Conservation (phyloP, 2,888 invertebrate genomes). For the Phasia obesa region DNA sequence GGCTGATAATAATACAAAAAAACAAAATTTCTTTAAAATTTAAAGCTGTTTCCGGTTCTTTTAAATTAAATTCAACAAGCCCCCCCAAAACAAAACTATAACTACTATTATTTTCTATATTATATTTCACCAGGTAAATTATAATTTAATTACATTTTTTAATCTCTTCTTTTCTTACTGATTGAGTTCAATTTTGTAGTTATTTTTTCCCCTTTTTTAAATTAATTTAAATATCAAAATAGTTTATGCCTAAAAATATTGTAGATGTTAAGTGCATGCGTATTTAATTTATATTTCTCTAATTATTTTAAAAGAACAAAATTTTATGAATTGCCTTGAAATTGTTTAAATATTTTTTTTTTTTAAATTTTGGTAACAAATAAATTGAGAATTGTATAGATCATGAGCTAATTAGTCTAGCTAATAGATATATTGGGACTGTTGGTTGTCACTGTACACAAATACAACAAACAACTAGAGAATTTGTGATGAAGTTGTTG, state of each 20-base stretch:
- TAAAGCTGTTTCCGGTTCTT: constrained; percentile 67
- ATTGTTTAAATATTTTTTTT: neutral
- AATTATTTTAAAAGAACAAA: neutral
- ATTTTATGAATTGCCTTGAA: constrained; percentile 18
- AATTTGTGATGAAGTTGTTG: too few species aligned
- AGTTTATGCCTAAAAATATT: constrained; percentile 13
- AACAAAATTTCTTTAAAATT: constrained; percentile 62
- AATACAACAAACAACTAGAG: too few species aligned
- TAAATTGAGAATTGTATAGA: neutral
- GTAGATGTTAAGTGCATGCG: constrained; percentile 67
- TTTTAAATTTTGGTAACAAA: neutral
- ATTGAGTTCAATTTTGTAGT: constrained; percentile 37
- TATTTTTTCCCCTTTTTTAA: constrained; percentile 21
- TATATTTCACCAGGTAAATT: constrained; percentile 65
- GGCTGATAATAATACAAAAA: constrained; percentile 25
- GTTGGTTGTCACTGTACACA: too few species aligned
- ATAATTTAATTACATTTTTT: constrained; percentile 35
- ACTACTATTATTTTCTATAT: constrained; percentile 37
- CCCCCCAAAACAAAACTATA: constrained; percentile 31
- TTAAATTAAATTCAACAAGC: constrained; percentile 20
- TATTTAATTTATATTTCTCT: constrained; percentile 57
- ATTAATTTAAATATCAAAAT: constrained; percentile 11
- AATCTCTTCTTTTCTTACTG: constrained; percentile 13
- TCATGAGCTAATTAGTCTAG: neutral
- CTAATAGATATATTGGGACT: too few species aligned